These are phyloP conservation scores for Nomada fucata DNA, from an alignment of 2,888 invertebrate genomes.

Conservation along the genomic window DNA sequence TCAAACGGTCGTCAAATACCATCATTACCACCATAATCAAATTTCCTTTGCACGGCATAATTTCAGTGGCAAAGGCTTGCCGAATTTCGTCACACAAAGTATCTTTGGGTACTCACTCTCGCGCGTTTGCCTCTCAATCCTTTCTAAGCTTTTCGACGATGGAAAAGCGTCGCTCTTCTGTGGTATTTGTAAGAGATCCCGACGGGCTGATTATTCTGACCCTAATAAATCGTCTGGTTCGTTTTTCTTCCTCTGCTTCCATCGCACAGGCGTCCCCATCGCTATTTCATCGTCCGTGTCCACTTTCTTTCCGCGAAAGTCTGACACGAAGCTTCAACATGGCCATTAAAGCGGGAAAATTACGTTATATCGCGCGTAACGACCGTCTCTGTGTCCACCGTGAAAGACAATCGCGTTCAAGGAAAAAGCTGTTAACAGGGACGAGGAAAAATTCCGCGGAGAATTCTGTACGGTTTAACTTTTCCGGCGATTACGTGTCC, in stretches of 20 bases:
- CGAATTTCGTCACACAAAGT: slow-evolving; percentile 18
- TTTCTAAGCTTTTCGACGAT: background rate
- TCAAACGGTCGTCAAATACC: background rate
- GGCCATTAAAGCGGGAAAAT: slow-evolving; percentile 73
- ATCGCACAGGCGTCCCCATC: slow-evolving; percentile 14
- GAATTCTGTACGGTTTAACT: slow-evolving; percentile 36
- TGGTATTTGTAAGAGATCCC: slow-evolving; percentile 58
- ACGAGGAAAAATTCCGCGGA: slow-evolving; percentile 58
- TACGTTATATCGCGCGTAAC: slow-evolving; percentile 71
- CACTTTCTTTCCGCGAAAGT: slow-evolving; percentile 29
- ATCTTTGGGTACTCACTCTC: slow-evolving; percentile 4
- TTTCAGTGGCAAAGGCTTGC: background rate
- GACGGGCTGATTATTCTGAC: slow-evolving; percentile 63
- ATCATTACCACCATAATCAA: background rate
- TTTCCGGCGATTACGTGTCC: background rate
- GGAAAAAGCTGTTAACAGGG: slow-evolving; percentile 60
- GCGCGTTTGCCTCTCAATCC: slow-evolving; percentile 20
- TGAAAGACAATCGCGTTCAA: slow-evolving; percentile 55
- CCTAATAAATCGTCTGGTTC: slow-evolving; percentile 63
- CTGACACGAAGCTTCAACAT: slow-evolving; percentile 53
- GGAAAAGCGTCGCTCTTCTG: slow-evolving; percentile 19
- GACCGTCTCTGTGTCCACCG: slow-evolving; percentile 52
- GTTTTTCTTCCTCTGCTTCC: slow-evolving; percentile 52
- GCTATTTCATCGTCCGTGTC: slow-evolving; percentile 48
- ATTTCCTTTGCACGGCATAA: background rate